These are phyloP conservation scores for Stichodactyla mertensii DNA, from an alignment of 64 coral and sea anemone species.

Conservation along the genomic window DNA sequence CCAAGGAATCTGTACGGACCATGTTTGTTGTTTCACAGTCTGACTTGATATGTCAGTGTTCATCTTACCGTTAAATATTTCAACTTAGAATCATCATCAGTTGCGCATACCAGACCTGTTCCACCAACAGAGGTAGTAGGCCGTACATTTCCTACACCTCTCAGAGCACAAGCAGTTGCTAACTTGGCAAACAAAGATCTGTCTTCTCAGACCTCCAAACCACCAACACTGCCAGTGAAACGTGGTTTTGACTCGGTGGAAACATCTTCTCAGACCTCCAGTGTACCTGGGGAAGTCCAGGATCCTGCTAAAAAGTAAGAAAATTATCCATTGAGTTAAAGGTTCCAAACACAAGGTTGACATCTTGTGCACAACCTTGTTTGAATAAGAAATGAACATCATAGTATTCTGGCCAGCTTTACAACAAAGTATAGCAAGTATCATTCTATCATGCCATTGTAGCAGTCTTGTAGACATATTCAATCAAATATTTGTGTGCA, in stretches of 20 bases:
- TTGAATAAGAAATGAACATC: no score
- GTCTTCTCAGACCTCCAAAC: slow-evolving; percentile 40
- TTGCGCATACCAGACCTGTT: background rate
- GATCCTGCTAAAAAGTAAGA: slow-evolving; percentile 43
- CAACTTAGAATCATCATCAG: background rate
- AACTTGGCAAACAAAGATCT: slow-evolving; percentile 78
- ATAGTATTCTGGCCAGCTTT: background rate
- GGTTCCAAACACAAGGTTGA: no score
- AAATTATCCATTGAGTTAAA: background rate
- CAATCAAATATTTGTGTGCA: no score
- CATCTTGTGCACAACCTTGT: no score
- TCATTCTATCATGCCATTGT: no score
- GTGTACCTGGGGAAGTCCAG: slow-evolving; percentile 74
- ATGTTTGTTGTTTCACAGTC: no score
- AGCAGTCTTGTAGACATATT: no score
- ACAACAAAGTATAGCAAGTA: background rate
- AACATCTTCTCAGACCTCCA: slow-evolving; percentile 72
- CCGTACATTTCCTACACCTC: slow-evolving; percentile 78
- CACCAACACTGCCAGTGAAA: slow-evolving; percentile 34
- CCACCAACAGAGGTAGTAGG: slow-evolving; percentile 64
- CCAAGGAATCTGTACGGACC: no score
- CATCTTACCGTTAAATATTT: background rate
- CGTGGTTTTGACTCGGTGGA: slow-evolving; percentile 66
- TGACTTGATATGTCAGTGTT: no score
- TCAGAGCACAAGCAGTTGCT: slow-evolving; percentile 82